Base-by-base conservation (phyloP, 2,113 vertebrate species). In the Prunella himalayana region DNA sequence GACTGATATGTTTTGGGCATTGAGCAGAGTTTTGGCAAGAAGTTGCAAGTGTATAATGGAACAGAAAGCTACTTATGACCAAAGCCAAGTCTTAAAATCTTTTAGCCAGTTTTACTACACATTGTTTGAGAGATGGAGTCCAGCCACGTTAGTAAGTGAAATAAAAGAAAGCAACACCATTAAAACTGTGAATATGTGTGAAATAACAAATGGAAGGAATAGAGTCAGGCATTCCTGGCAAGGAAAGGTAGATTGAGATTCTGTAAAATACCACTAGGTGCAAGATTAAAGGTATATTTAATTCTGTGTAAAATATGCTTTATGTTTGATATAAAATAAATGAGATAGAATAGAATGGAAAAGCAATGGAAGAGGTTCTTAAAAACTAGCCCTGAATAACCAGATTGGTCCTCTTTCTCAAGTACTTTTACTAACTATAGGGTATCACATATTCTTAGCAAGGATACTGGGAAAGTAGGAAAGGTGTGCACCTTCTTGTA, bases 41-140 rank as follows among this genome's bases (percentile, higher is more conserved):
- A 84, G 18, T 27, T 79, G 57, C 27, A 63, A 73, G 44, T 44
- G 42, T 86, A 51, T 93, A 90, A 86, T 96, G 87, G 75, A 95
- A 95, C 86, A 65, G 79, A 96, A 95, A 97, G 51, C 73, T 83
- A 18, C 61, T 16, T 64, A 71, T 86, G 50, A 60, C 64, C 16
- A 86, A 83, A 93, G 90, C 92, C 94, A 93, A 90, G 83, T 88
- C 75, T 91, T 94, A 91, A 96, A 78, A 70, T 91, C 90, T 94
- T 94, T 65, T 86, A 97, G 83, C 63, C 83, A 69, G 41, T 91
- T 97, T 96, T 94, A 83, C 51, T 80, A 37, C 65, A n/a, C 60
- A 56, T 86, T 93, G 90, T 94, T 96, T 88, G 86, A 91, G 60
- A 56, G 50, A 75, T 89, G 91, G 91, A 73, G 54, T 54, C 82